Conservation (phyloP, 2,113 vertebrate genomes). For the Aphyosemion australe region DNA sequence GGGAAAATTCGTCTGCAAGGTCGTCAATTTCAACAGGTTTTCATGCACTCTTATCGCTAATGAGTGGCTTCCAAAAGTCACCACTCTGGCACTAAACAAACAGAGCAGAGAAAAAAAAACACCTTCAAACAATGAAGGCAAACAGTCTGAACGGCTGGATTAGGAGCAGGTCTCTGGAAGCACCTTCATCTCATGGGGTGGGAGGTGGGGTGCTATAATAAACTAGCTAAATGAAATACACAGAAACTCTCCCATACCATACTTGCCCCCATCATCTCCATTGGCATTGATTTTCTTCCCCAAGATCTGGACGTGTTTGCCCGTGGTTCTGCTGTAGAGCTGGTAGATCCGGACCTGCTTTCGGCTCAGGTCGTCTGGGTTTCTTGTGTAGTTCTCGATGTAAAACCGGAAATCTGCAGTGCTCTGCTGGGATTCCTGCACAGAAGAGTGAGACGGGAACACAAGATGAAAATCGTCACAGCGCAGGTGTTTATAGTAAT, state of each 20-base stretch:
- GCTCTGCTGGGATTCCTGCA: slow-evolving; percentile 81
- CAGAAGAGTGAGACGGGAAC: slow-evolving; percentile 21
- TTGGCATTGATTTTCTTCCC: slow-evolving; percentile 84
- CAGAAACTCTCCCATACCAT: slow-evolving; percentile 81
- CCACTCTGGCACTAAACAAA: slow-evolving; percentile 13
- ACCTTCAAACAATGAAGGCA: slow-evolving; percentile 12
- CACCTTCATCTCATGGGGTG: not conserved
- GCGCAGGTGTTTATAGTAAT: slow-evolving; percentile 60
- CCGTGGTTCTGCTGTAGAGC: slow-evolving; percentile 83
- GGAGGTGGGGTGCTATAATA: not conserved
- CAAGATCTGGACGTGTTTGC: slow-evolving; percentile 83
- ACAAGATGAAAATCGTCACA: slow-evolving; percentile 11
- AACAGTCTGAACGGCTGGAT: not conserved
- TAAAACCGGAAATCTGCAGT: slow-evolving; percentile 81
- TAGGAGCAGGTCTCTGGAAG: not conserved
- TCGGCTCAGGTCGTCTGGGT: slow-evolving; percentile 81
- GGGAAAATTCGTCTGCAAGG: not conserved
- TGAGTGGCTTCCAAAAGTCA: slow-evolving; percentile 20
- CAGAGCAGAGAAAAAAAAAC: slow-evolving; percentile 1
- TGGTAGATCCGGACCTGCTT: slow-evolving; percentile 84
- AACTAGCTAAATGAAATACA: slow-evolving; percentile 60
- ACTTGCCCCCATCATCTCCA: slow-evolving; percentile 86
- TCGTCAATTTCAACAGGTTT: slow-evolving; percentile 20
- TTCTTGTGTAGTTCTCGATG: slow-evolving; percentile 82
- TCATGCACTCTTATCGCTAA: slow-evolving; percentile 18